Base-by-base conservation (phyloP, 1,140 invertebrate species). In the Trachelipus rathkii region DNA sequence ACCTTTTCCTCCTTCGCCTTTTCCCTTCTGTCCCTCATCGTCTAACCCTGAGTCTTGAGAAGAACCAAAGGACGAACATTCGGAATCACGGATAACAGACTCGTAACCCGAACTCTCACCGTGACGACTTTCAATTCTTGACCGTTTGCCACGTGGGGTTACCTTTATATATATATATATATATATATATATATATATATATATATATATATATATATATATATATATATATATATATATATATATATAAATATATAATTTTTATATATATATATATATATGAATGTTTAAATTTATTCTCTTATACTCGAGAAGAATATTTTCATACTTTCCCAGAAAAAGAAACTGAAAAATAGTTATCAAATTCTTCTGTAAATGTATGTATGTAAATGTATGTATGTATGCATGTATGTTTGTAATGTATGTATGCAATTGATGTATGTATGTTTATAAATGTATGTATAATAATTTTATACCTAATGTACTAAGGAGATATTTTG, bases 71-170 rank as follows among this genome's bases (percentile, higher is more conserved):
- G 92, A 93, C 13, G 86, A 87, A 0, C 84, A 86, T 82, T 87
- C 87, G 73, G 86, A 87, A 82, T 95, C 93, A 78, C 93, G 85
- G 0, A 93, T 90, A 75, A 95, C 91, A 82, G 92, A 95, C 82
- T 95, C 94, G 83, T 96, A 95, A 2, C 94, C 94, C 89, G 93
- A 89, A 83, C 93, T 95, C 84, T 93, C 92, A 0, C 76, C 68
- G 91, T 91, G 85, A 10, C 77, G 79, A 71, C 77, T 81, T 53
- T 80, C 79, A 5, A 74, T 78, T 73, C 77, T 75, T n/a, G 81
- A 81, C 3, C 81, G 73, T 0, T 77, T 69, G 10, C 75, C 70
- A 3, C 77, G 73, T 10, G 71, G 76, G 19, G 77, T 81, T 68
- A 81, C 79, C 79, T 81, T 72, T 8, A 33, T 33, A 33, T 33